Conservation (phyloP, 2,113 vertebrate genomes). For the Anseranas semipalmata region DNA sequence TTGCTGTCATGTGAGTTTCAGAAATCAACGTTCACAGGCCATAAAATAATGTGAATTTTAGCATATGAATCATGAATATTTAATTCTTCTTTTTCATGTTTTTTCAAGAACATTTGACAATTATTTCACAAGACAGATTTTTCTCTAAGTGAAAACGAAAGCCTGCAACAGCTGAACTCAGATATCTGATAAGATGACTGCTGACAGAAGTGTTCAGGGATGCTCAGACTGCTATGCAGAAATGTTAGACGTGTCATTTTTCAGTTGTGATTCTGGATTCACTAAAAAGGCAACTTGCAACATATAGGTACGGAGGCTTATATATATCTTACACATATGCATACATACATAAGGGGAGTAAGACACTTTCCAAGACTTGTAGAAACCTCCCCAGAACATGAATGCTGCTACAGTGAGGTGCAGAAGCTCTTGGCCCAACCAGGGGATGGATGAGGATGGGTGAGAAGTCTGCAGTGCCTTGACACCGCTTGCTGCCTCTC, state of each 20-base stretch:
- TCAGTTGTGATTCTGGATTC: constrained; percentile 23
- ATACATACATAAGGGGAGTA: background rate
- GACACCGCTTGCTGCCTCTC: rapidly evolving
- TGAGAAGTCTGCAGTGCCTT: background rate
- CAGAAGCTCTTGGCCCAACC: background rate
- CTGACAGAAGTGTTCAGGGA: background rate
- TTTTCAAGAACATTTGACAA: constrained; percentile 39
- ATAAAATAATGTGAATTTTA: background rate
- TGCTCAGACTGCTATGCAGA: constrained; percentile 28
- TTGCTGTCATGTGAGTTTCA: background rate
- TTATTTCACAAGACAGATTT: constrained; percentile 38
- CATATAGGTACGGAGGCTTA: background rate
- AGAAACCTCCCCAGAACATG: background rate
- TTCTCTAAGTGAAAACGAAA: constrained; percentile 8
- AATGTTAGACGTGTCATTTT: constrained; percentile 16
- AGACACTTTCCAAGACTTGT: background rate
- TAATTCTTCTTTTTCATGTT: background rate
- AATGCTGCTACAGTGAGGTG: background rate
- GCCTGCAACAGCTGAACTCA: constrained; percentile 23
- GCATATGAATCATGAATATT: constrained; percentile 16
- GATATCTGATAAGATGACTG: constrained; percentile 48
- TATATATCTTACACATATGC: background rate
- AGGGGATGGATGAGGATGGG: background rate
- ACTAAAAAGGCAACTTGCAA: constrained; percentile 4
- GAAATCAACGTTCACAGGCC: background rate